phyloP scores from a whole-genome alignment of 2,113 vertebrate species.

The Neogobius melanostomus region DNA sequence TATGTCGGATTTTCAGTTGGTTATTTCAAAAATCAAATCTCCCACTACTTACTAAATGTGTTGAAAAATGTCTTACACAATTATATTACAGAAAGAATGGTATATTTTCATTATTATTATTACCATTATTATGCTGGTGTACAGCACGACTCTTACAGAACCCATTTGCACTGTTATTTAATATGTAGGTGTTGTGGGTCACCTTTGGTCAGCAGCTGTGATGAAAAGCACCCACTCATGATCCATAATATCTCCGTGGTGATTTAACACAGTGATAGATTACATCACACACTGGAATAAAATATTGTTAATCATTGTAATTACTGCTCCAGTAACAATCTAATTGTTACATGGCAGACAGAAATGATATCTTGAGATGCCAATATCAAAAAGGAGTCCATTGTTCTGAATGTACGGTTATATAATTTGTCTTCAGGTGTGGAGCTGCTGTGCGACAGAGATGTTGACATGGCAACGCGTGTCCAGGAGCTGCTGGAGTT shows the following conservation, averaged over 20 bases:
- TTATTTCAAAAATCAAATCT: too few species aligned
- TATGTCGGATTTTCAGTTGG: too few species aligned
- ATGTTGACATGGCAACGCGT: conserved; percentile 95
- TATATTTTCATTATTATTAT: not conserved
- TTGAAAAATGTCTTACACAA: too few species aligned
- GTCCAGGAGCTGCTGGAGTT: conserved; percentile 97
- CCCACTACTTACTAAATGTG: too few species aligned
- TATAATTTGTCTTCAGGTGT: conserved; percentile 78
- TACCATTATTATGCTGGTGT: conserved; percentile 14
- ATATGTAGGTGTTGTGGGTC: conserved; percentile 60
- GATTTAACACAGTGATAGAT: conserved; percentile 60
- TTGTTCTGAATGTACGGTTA: not conserved
- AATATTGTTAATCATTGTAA: not conserved
- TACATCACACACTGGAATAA: conserved; percentile 41
- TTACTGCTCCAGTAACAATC: not conserved
- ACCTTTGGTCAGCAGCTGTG: conserved; percentile 49
- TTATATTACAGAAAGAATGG: too few species aligned
- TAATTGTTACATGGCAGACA: not conserved
- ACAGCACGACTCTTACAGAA: conserved; percentile 7
- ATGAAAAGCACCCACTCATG: conserved; percentile 64
- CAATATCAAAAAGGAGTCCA: not conserved
- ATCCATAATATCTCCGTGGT: conserved; percentile 66
- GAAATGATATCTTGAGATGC: not conserved
- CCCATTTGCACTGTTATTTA: conserved; percentile 41
- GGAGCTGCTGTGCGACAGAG: conserved; percentile 93